Evolutionary conservation across 2,113 vertebrate species (phyloP).

Genomic region (Verasper variegatus): DNA sequence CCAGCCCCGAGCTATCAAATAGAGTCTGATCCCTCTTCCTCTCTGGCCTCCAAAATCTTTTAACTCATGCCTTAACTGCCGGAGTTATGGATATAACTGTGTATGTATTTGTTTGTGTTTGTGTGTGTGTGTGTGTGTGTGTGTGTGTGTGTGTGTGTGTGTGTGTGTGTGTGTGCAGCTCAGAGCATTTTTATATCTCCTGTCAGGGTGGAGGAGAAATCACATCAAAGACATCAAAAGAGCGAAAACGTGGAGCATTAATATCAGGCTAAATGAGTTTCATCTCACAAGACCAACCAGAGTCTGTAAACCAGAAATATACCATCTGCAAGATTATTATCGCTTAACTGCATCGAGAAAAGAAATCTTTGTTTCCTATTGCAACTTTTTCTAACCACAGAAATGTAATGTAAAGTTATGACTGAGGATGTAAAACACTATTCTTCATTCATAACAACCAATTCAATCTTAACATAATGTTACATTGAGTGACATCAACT

Average conservation of each 20-base stretch:
- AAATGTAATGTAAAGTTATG: too few species aligned
- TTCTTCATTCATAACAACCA: too few species aligned
- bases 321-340: not conserved
- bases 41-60: slow-evolving; percentile 54
- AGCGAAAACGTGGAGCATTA: slow-evolving; percentile 21
- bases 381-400: not conserved
- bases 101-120: slow-evolving; percentile 7
- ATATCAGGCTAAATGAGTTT: slow-evolving; percentile 30
- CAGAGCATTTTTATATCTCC: not conserved
- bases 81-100: slow-evolving; percentile 44
- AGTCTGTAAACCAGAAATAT: not conserved
- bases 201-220: slow-evolving; percentile 29
- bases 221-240: slow-evolving; percentile 63
- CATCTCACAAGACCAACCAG: slow-evolving; percentile 23
- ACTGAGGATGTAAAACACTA: too few species aligned
- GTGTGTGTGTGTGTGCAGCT: slow-evolving; percentile 13
- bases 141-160: slow-evolving; percentile 6
- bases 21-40: slow-evolving; percentile 57
- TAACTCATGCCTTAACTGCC: slow-evolving; percentile 49
- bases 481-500: too few species aligned
- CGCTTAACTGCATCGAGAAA: too few species aligned
- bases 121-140: slow-evolving; percentile 1
- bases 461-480: too few species aligned
- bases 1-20: slow-evolving; percentile 48
- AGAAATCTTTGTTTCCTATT: not conserved